A percentile compares a stretch with the other conserved stretches of the same genome.
Conservation (phyloP, 2,888 invertebrate species). For the Stenchaetothrips biformis region DNA sequence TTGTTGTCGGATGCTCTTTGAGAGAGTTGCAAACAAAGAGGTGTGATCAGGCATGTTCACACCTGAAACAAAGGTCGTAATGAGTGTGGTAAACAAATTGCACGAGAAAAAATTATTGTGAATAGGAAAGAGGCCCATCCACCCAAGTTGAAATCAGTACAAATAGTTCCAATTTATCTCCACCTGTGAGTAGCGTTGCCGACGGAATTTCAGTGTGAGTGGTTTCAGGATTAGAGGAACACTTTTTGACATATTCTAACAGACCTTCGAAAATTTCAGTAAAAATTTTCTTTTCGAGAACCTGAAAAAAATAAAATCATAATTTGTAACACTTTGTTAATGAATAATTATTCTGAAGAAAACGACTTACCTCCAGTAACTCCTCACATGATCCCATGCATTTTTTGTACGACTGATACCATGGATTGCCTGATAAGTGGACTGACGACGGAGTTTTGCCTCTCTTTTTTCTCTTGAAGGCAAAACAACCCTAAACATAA, state of each 20-base stretch:
- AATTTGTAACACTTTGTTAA: slow-evolving; percentile 26
- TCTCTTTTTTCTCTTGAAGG: slow-evolving; percentile 40
- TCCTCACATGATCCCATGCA: slow-evolving; percentile 36
- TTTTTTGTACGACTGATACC: slow-evolving; percentile 57
- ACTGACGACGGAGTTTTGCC: slow-evolving; percentile 48
- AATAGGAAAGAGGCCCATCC: too few relatives aligned
- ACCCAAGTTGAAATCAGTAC: too few relatives aligned
- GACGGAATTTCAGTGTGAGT: slow-evolving; percentile 52
- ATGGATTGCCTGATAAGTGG: slow-evolving; percentile 51
- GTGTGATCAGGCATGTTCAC: slow-evolving; percentile 79
- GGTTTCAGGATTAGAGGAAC: slow-evolving; percentile 50
- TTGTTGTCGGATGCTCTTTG: slow-evolving; percentile 55
- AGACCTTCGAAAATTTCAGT: slow-evolving; percentile 56
- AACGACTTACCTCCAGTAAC: slow-evolving; percentile 35
- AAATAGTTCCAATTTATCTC: slow-evolving; percentile 5
- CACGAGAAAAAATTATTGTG: neutral
- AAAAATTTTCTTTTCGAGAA: slow-evolving; percentile 47
- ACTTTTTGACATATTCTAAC: slow-evolving; percentile 56
- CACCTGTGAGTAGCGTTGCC: slow-evolving; percentile 56
- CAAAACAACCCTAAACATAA: slow-evolving; percentile 46
- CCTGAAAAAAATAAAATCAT: slow-evolving; percentile 44
- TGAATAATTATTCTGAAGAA: slow-evolving; percentile 26
- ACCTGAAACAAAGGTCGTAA: slow-evolving; percentile 34
- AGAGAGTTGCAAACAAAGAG: slow-evolving; percentile 66
- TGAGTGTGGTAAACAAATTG: neutral